These are phyloP conservation scores for Bombylius major DNA, from an alignment of 2,888 invertebrate species.

Conservation along the genomic window DNA sequence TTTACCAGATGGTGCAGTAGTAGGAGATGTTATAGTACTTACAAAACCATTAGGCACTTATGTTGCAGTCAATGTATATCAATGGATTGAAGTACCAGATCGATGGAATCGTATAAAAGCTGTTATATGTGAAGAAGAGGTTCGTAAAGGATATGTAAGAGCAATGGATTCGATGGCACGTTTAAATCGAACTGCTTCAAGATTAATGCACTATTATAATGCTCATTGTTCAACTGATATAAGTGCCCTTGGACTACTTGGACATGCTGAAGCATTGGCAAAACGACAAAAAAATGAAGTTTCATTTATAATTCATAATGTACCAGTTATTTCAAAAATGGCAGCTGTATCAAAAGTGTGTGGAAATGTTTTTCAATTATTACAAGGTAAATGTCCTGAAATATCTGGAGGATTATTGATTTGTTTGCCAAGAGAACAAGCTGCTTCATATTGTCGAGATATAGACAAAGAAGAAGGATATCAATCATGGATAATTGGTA, in stretches of 20 bases:
- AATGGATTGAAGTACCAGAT: slow-evolving; percentile 66
- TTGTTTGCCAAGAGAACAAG: slow-evolving; percentile 76
- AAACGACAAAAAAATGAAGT: slow-evolving; percentile 68
- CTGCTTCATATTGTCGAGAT: slow-evolving; percentile 85
- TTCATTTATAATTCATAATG: slow-evolving; percentile 64
- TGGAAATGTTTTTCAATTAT: slow-evolving; percentile 62
- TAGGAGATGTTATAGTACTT: slow-evolving; percentile 66
- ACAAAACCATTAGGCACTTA: slow-evolving; percentile 65
- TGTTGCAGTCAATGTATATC: slow-evolving; percentile 41
- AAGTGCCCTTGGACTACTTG: slow-evolving; percentile 64
- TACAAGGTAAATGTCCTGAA: slow-evolving; percentile 65
- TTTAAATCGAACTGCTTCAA: slow-evolving; percentile 51
- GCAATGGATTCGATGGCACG: slow-evolving; percentile 45
- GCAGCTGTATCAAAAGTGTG: slow-evolving; percentile 63
- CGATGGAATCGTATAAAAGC: slow-evolving; percentile 52
- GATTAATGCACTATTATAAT: slow-evolving; percentile 70
- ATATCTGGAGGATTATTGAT: slow-evolving; percentile 71
- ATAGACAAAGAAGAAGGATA: slow-evolving; percentile 82
- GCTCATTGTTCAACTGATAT: slow-evolving; percentile 72
- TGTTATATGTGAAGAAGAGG: slow-evolving; percentile 62
- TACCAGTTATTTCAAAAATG: slow-evolving; percentile 71
- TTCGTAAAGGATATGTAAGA: slow-evolving; percentile 61
- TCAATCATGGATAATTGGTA: slow-evolving; percentile 87
- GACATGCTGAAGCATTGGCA: slow-evolving; percentile 65
- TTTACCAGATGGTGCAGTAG: slow-evolving; percentile 63